Evolutionary conservation across 2,797 vertebrate species (phyloP).

Genomic region (Eulemur albifrons): DNA sequence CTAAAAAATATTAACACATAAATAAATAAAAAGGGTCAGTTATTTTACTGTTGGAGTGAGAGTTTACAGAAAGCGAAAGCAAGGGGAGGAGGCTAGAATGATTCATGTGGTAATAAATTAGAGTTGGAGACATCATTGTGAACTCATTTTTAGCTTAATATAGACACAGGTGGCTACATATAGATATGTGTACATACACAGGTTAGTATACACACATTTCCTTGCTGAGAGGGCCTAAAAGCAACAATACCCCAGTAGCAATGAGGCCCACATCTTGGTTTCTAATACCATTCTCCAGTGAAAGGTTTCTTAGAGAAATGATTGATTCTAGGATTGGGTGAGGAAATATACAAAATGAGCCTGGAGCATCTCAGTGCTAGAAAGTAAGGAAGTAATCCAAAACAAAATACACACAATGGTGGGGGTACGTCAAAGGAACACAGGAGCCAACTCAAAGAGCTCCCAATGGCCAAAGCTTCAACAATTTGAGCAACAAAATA

Average conservation of each 20-base stretch:
- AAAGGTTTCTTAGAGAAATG: not conserved
- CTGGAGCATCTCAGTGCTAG: not conserved
- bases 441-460: not conserved
- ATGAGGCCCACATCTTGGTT: not conserved
- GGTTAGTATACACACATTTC: not conserved
- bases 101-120: not conserved
- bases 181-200: not conserved
- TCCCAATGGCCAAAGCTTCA: not conserved
- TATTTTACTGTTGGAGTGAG: not conserved
- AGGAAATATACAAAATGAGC: not conserved
- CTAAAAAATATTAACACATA: not conserved
- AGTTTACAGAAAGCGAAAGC: not conserved
- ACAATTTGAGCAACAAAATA: not conserved
- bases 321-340: not conserved
- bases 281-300: not conserved
- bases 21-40: not conserved
- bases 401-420: not conserved
- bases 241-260: not conserved
- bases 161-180: not conserved
- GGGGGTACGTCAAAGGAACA: not conserved
- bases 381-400: not conserved
- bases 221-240: not conserved
- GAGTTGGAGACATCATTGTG: not conserved
- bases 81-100: not conserved
- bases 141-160: not conserved